phyloP scores from a whole-genome alignment of 2,113 vertebrate genomes.

The Rhizomys pruinosus region DNA sequence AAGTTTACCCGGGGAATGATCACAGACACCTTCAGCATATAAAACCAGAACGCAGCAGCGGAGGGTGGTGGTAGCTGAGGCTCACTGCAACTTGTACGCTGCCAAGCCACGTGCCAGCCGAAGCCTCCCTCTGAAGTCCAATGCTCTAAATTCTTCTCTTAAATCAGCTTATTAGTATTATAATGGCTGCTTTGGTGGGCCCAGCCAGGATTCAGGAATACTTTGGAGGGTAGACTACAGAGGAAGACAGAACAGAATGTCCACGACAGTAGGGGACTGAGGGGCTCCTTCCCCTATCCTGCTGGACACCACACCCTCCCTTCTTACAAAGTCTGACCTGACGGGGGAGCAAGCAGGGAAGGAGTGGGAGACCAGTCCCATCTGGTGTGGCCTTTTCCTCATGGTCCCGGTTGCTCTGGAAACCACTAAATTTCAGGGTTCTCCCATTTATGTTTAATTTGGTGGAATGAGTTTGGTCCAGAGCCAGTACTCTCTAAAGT shows the following conservation, averaged over 20 bases:
- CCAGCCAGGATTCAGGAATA: neutral
- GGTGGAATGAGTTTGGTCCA: neutral
- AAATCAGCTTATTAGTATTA: conserved; percentile 58
- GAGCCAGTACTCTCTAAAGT: neutral
- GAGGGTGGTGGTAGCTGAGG: neutral
- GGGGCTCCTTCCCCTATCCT: neutral
- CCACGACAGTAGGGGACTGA: neutral
- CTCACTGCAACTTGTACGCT: conserved; percentile 42
- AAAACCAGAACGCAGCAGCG: conserved; percentile 1
- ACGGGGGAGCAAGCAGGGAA: neutral
- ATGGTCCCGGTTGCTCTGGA: neutral
- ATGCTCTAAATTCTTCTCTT: conserved; percentile 40
- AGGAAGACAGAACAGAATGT: neutral
- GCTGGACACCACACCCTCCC: neutral
- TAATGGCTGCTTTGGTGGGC: conserved; percentile 18
- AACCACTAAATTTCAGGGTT: neutral
- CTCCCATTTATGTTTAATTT: neutral
- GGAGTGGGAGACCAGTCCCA: neutral
- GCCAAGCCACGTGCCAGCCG: neutral
- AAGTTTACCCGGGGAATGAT: neutral
- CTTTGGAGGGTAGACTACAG: neutral
- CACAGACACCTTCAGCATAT: neutral
- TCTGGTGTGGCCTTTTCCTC: neutral
- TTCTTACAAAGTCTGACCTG: neutral
- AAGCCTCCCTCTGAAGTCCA: conserved; percentile 62